Evolutionary conservation across 1,140 invertebrate species (phyloP).

Genomic region (Listronotus oregonensis): DNA sequence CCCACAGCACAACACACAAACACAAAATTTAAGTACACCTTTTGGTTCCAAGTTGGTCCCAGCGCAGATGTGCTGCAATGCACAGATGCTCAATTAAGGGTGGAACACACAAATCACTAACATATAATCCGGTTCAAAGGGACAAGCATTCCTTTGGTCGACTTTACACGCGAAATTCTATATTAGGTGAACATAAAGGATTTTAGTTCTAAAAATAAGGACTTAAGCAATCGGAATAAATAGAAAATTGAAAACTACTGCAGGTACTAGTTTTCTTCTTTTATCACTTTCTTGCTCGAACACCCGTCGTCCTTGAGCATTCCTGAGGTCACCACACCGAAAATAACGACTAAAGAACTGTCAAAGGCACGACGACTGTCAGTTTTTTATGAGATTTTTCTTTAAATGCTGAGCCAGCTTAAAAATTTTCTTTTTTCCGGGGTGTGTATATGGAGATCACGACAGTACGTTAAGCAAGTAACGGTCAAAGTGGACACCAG

Average conservation of each 20-base stretch:
- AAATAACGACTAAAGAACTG: conserved; percentile 9
- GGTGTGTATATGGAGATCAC: neutral
- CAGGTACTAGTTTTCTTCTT: conserved; percentile 7
- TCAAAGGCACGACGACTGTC: conserved; percentile 2
- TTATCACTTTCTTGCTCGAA: conserved; percentile 18
- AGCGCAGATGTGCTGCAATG: conserved; percentile 38
- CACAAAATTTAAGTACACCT: conserved; percentile 16
- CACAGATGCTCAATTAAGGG: conserved; percentile 41
- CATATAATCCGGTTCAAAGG: conserved; percentile 2
- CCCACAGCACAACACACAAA: conserved; percentile 11
- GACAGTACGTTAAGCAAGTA: conserved; percentile 11
- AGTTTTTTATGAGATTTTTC: conserved; percentile 6
- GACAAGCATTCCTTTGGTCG: conserved; percentile 13
- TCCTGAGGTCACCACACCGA: conserved; percentile 30
- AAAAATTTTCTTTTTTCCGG: conserved; percentile 2
- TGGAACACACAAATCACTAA: conserved; percentile 24
- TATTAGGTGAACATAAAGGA: neutral
- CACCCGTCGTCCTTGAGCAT: conserved; percentile 33
- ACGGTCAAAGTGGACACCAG: conserved; percentile 1
- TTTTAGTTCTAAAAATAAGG: too few relatives aligned
- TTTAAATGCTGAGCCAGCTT: neutral
- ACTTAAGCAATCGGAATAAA: too few relatives aligned
- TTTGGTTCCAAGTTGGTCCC: conserved; percentile 11
- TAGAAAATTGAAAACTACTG: conserved; percentile 4
- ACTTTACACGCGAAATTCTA: conserved; percentile 12